These are phyloP conservation scores for Monoplex corrugatus DNA, from an alignment of 2,888 invertebrate genomes.

Conservation along the genomic window DNA sequence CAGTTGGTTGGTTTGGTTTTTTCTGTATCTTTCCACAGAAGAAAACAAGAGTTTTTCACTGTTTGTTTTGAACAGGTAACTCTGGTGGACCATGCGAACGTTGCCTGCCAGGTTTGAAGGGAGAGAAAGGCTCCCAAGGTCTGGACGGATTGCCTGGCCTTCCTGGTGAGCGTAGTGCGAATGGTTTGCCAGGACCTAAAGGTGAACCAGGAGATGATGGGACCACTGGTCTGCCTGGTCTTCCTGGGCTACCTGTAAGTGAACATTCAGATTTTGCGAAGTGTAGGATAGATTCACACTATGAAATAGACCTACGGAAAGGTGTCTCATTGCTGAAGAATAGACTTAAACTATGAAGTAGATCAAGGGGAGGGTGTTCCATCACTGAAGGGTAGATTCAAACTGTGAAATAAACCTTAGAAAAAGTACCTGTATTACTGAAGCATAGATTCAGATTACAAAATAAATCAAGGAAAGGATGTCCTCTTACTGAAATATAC, in stretches of 20 bases:
- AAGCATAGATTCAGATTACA: too few species aligned
- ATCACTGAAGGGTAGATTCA: too few species aligned
- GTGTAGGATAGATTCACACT: neutral
- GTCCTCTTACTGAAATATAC: too few species aligned
- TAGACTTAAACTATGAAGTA: neutral
- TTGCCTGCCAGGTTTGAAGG: slow-evolving; percentile 67
- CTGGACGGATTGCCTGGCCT: slow-evolving; percentile 79
- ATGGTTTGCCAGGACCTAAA: slow-evolving; percentile 66
- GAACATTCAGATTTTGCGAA: too few species aligned
- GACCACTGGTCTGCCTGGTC: slow-evolving; percentile 56
- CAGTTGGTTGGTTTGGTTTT: too few species aligned
- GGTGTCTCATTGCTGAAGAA: neutral
- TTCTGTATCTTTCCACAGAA: too few species aligned
- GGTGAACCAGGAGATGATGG: slow-evolving; percentile 71
- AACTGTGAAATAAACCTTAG: too few species aligned
- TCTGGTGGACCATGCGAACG: slow-evolving; percentile 68
- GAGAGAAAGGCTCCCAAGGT: slow-evolving; percentile 75
- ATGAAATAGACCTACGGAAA: neutral
- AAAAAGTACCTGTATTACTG: too few species aligned
- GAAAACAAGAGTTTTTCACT: too few species aligned
- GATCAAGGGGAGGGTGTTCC: neutral
- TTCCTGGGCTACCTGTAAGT: slow-evolving; percentile 61
- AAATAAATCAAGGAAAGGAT: too few species aligned
- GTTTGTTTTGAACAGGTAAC: slow-evolving; percentile 62
- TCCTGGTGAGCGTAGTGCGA: slow-evolving; percentile 63